These are phyloP conservation scores for Drosophila malerkotliana DNA, from an alignment of 1,140 invertebrate species.

Conservation along the genomic window DNA sequence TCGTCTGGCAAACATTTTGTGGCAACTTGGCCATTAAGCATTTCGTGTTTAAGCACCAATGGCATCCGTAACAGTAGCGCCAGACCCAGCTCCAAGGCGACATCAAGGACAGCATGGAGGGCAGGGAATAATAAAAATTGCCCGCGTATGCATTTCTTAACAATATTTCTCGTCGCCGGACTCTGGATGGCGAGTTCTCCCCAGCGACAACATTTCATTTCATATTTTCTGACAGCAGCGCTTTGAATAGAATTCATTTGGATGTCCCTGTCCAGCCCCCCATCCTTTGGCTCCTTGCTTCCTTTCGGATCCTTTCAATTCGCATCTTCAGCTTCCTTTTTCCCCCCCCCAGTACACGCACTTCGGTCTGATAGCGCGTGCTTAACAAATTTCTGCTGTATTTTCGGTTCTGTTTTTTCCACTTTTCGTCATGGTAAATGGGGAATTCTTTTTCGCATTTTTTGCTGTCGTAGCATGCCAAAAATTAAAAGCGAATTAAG, in stretches of 20 bases:
- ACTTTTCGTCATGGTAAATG: slow-evolving; percentile 46
- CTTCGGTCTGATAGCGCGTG: slow-evolving; percentile 53
- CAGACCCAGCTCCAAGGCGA: not conserved
- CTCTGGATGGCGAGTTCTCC: slow-evolving; percentile 1
- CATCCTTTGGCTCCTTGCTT: slow-evolving; percentile 8
- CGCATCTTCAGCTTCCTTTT: slow-evolving; percentile 2
- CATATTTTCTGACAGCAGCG: slow-evolving; percentile 61
- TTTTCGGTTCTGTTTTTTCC: slow-evolving; percentile 37
- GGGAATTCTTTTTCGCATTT: slow-evolving; percentile 47
- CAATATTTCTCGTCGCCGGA: slow-evolving; percentile 54
- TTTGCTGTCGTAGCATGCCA: slow-evolving; percentile 60
- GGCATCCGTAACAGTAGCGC: slow-evolving; percentile 1
- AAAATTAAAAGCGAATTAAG: slow-evolving; percentile 79
- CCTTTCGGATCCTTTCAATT: slow-evolving; percentile 6
- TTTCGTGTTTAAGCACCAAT: slow-evolving; percentile 51
- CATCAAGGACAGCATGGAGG: slow-evolving; percentile 4
- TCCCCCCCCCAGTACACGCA: slow-evolving; percentile 38
- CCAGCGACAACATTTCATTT: slow-evolving; percentile 73
- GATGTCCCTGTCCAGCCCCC: slow-evolving; percentile 26
- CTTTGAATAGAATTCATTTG: slow-evolving; percentile 77
- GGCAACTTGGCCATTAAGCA: slow-evolving; percentile 79
- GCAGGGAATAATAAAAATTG: slow-evolving; percentile 57
- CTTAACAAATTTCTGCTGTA: slow-evolving; percentile 68
- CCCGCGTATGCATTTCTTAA: slow-evolving; percentile 74
- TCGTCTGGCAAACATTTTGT: slow-evolving; percentile 68